Conservation (phyloP, 2,113 vertebrate genomes). For the Synodontis membranacea region DNA sequence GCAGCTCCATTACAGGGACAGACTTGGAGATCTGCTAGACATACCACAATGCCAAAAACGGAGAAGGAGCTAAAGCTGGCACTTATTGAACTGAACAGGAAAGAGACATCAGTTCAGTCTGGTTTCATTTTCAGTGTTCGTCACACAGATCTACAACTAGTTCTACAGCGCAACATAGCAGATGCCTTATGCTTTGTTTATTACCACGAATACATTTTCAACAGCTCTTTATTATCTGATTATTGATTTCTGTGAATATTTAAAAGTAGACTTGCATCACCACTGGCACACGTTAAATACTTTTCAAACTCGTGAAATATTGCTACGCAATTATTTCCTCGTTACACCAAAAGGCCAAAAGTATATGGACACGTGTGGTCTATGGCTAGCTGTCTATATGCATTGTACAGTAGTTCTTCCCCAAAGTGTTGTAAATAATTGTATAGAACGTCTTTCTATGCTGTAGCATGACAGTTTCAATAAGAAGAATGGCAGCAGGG, state of each 20-base stretch:
- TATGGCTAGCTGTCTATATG: no score
- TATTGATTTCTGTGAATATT: background rate
- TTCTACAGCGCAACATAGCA: background rate
- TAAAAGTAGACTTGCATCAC: background rate
- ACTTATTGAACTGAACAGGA: slow-evolving; percentile 1
- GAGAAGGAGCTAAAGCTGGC: slow-evolving; percentile 16
- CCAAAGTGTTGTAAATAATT: background rate
- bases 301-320: background rate
- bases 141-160: background rate
- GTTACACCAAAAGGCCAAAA: background rate
- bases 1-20: slow-evolving; percentile 9
- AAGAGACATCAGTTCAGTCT: slow-evolving; percentile 19
- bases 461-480: no score
- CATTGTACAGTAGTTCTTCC: background rate
- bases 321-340: background rate
- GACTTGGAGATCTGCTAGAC: slow-evolving; percentile 26
- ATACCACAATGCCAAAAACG: background rate
- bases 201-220: background rate
- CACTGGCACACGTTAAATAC: background rate
- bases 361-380: background rate
- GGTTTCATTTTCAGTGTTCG: background rate
- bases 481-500: background rate
- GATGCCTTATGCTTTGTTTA: background rate
- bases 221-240: background rate
- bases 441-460: no score